phyloP scores from a whole-genome alignment of 2,888 invertebrate species.

The Dolichopus griseipennis region DNA sequence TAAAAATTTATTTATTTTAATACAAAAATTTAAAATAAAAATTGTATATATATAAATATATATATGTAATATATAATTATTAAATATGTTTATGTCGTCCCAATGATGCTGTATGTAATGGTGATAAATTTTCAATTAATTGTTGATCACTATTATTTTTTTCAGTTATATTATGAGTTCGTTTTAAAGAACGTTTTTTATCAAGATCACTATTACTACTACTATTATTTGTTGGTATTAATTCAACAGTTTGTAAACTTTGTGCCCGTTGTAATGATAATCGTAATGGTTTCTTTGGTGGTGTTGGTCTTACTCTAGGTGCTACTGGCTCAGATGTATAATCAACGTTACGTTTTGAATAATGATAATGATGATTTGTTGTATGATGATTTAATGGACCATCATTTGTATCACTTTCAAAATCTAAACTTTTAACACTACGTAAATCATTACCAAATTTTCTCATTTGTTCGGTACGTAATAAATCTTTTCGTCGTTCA shows the following conservation, averaged over 20 bases:
- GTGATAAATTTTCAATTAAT: constrained; percentile 35
- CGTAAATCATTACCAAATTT: constrained; percentile 34
- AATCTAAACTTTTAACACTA: constrained; percentile 65
- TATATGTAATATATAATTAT: neutral
- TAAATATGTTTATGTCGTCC: constrained; percentile 34
- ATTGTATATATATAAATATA: no score
- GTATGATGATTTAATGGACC: neutral
- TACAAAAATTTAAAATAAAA: no score
- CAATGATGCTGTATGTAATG: constrained; percentile 38
- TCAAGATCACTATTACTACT: constrained; percentile 32
- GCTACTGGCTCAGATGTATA: constrained; percentile 54
- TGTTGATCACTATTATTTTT: constrained; percentile 25
- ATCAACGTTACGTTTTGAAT: constrained; percentile 43
- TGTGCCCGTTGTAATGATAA: constrained; percentile 75
- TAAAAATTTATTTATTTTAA: no score
- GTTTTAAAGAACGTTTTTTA: constrained; percentile 39
- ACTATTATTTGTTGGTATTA: constrained; percentile 27
- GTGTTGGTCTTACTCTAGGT: constrained; percentile 58
- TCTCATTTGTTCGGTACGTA: constrained; percentile 24
- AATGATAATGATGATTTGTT: constrained; percentile 26
- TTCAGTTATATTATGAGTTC: constrained; percentile 33
- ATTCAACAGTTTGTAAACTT: constrained; percentile 63
- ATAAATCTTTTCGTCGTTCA: constrained; percentile 34
- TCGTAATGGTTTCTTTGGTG: constrained; percentile 76
- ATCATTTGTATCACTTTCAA: constrained; percentile 63